Evolutionary conservation across 2,888 invertebrate genomes (phyloP).

Genomic region (Cerceris ruficornis): DNA sequence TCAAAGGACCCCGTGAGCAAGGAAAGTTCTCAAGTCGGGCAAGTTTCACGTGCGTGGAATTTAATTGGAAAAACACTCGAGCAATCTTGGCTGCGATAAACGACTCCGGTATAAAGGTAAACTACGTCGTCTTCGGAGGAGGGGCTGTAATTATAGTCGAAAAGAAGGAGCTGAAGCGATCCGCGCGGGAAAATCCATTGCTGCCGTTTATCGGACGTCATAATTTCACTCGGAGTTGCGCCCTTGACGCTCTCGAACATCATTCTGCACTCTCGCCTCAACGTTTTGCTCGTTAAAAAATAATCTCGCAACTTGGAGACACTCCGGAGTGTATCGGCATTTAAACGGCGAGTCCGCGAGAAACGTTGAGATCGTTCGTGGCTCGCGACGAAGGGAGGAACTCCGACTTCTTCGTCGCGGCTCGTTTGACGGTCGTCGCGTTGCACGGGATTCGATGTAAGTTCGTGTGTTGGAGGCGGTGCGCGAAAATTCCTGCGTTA

Average conservation of each 20-base stretch:
- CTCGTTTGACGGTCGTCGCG: neutral
- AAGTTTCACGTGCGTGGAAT: slow-evolving; percentile 18
- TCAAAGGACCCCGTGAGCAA: slow-evolving; percentile 45
- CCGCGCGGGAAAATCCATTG: neutral
- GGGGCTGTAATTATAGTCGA: neutral
- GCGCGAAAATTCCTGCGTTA: slow-evolving; percentile 43
- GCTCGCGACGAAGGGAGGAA: too few relatives aligned
- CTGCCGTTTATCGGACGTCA: slow-evolving; percentile 32
- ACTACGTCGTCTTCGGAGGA: too few relatives aligned
- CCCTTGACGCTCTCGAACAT: slow-evolving; percentile 34
- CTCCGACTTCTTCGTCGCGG: too few relatives aligned
- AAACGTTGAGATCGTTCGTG: neutral
- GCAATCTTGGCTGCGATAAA: neutral
- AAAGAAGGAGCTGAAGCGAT: neutral
- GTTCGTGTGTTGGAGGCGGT: slow-evolving; percentile 3
- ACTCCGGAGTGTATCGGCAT: neutral
- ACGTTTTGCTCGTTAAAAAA: slow-evolving; percentile 10
- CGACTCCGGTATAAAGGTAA: neutral
- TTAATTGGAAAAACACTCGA: neutral
- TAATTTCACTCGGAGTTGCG: slow-evolving; percentile 16
- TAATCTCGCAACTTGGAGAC: neutral
- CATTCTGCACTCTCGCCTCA: slow-evolving; percentile 43
- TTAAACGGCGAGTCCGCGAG: neutral
- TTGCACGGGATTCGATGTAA: too few relatives aligned
- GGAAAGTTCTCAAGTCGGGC: slow-evolving; percentile 27